Percentiles rank a stretch among this genome's conserved stretches.
These are phyloP conservation scores for Rhopalosiphum nymphaeae DNA, from an alignment of 2,888 invertebrate genomes.

Conservation along the genomic window DNA sequence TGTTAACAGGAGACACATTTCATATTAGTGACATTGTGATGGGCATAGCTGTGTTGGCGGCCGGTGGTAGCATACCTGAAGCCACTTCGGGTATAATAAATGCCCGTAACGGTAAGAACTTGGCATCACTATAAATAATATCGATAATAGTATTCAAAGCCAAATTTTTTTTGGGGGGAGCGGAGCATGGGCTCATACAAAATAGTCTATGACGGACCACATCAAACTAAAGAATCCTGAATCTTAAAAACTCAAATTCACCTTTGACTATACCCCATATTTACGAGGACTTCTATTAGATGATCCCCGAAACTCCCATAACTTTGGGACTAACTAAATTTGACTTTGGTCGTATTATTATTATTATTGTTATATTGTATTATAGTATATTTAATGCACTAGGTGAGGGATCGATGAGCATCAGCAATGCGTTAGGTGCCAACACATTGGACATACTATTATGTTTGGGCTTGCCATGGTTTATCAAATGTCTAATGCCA, in stretches of 20 bases:
- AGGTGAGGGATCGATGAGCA: slow-evolving; percentile 89
- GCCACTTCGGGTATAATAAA: slow-evolving; percentile 86
- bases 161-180: too few relatives aligned
- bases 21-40: slow-evolving; percentile 88
- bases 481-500: slow-evolving; percentile 78
- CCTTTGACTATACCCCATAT: too few relatives aligned
- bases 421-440: slow-evolving; percentile 88
- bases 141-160: too few relatives aligned
- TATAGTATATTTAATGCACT: slow-evolving; percentile 68
- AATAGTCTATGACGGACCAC: too few relatives aligned
- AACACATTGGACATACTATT: slow-evolving; percentile 88
- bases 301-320: too few relatives aligned
- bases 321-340: too few relatives aligned
- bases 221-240: too few relatives aligned
- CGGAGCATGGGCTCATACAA: too few relatives aligned
- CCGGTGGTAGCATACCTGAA: slow-evolving; percentile 91
- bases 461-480: slow-evolving; percentile 88
- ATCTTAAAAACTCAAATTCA: too few relatives aligned
- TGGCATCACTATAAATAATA: neutral
- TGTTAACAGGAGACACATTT: slow-evolving; percentile 77
- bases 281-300: too few relatives aligned
- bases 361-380: neutral
- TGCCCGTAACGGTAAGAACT: slow-evolving; percentile 80
- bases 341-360: neutral
- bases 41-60: slow-evolving; percentile 91